Conservation (phyloP, 30 jellyfish, hydroid and myxozoan species). For the Nemopilema nomurai region DNA sequence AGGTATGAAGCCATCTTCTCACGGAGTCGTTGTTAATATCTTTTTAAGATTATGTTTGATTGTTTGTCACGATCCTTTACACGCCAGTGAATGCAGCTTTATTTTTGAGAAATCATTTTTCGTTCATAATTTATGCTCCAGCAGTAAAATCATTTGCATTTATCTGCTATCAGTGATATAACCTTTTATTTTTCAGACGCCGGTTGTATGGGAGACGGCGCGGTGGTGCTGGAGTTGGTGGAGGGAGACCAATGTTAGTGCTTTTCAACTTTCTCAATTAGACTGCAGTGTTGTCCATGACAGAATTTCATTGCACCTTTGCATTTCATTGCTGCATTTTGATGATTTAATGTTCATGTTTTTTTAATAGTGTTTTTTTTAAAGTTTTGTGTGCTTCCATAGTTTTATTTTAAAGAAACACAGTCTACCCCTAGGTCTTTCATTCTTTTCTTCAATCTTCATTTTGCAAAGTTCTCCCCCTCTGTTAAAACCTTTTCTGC, state of each 20-base stretch:
- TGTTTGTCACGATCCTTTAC: neutral
- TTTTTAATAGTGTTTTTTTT: too few relatives aligned
- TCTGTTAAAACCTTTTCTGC: too few relatives aligned
- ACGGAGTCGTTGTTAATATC: neutral
- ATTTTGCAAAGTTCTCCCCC: too few relatives aligned
- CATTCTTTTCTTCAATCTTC: too few relatives aligned
- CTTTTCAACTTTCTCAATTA: neutral
- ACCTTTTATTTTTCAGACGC: constrained; percentile 56
- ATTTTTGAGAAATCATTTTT: too few relatives aligned
- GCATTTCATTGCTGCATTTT: too few relatives aligned
- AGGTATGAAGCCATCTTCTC: neutral
- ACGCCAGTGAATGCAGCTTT: neutral
- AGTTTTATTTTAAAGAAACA: too few relatives aligned
- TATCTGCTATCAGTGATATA: neutral
- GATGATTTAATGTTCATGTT: neutral
- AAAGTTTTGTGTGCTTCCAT: too few relatives aligned
- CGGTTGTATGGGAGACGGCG: constrained; percentile 90
- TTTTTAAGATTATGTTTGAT: neutral
- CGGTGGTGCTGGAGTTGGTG: constrained; percentile 98
- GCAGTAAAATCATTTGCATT: too few relatives aligned
- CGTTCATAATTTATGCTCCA: too few relatives aligned
- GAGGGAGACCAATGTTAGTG: constrained; percentile 80
- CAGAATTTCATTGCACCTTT: too few relatives aligned
- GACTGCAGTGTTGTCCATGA: neutral
- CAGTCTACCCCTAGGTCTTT: too few relatives aligned